phyloP scores from a whole-genome alignment of 2,113 vertebrate species.

The Psilopogon haemacephalus region DNA sequence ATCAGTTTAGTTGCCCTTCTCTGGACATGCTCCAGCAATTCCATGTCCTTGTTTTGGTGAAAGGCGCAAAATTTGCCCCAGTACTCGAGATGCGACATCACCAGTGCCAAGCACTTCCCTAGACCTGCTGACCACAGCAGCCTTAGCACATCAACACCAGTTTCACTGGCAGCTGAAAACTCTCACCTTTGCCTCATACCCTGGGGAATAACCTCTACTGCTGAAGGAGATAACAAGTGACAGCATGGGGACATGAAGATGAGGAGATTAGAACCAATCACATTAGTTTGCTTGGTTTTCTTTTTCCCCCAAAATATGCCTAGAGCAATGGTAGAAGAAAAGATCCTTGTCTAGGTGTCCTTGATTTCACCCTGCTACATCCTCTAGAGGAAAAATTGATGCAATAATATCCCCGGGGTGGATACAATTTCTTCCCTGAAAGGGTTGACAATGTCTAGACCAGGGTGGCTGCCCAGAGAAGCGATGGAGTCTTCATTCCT shows the following conservation, averaged over 20 bases:
- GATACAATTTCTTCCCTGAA: no score
- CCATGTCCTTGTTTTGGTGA: no score
- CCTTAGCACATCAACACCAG: neutral
- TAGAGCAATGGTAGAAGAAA: neutral
- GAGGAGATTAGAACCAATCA: neutral
- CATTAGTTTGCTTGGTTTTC: neutral
- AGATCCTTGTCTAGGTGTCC: neutral
- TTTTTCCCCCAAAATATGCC: neutral
- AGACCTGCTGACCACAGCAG: neutral
- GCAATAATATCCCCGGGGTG: neutral
- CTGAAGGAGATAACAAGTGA: neutral
- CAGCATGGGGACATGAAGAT: rapidly evolving
- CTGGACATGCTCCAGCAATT: no score
- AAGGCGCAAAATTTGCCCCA: no score
- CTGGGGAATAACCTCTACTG: neutral
- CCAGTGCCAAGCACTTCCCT: no score
- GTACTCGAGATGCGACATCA: no score
- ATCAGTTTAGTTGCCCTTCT: no score
- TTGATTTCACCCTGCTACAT: neutral
- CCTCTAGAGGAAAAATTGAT: neutral
- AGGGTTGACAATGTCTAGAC: no score
- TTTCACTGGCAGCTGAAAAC: neutral
- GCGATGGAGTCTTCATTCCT: no score
- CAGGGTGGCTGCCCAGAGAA: no score
- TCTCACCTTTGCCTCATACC: neutral